A percentile compares a stretch with the other conserved stretches of the same genome.
Evolutionary conservation across 92 coral and sea anemone species (phyloP).

Genomic region (Phenganax subtilis): DNA sequence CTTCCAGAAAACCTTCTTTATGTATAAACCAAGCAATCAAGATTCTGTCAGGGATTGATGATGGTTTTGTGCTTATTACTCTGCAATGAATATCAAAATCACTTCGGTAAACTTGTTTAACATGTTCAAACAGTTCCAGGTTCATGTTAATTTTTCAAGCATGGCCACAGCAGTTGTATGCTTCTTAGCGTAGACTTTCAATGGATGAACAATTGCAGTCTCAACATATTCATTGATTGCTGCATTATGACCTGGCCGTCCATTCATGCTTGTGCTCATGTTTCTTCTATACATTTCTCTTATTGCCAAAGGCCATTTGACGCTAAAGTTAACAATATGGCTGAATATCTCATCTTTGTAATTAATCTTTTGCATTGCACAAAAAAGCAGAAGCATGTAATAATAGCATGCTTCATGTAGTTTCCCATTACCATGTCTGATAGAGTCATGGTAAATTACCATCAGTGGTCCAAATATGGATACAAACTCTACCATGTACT

Average conservation of each 20-base stretch:
- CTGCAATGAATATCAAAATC: too few relatives aligned
- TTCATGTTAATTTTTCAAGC: too few relatives aligned
- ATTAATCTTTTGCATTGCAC: not conserved
- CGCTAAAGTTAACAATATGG: slow-evolving; percentile 3
- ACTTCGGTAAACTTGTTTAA: too few relatives aligned
- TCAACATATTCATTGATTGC: slow-evolving; percentile 1
- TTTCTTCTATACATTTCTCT: slow-evolving; percentile 8
- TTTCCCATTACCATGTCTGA: not conserved
- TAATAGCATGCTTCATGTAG: not conserved
- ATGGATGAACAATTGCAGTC: slow-evolving; percentile 4
- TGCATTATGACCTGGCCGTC: not conserved
- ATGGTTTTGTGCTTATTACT: too few relatives aligned
- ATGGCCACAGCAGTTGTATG: too few relatives aligned
- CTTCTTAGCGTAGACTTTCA: not conserved
- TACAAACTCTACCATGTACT: not conserved
- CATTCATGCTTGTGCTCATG: not conserved
- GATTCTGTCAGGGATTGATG: too few relatives aligned
- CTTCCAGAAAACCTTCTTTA: too few relatives aligned
- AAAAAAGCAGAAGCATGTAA: not conserved
- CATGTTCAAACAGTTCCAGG: too few relatives aligned
- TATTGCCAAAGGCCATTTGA: not conserved
- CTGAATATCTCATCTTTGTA: slow-evolving; percentile 2
- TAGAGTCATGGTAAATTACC: not conserved
- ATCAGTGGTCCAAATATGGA: not conserved
- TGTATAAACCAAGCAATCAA: too few relatives aligned